Evolutionary conservation across 2,888 invertebrate species (phyloP).

Genomic region (Celastrina argiolus): DNA sequence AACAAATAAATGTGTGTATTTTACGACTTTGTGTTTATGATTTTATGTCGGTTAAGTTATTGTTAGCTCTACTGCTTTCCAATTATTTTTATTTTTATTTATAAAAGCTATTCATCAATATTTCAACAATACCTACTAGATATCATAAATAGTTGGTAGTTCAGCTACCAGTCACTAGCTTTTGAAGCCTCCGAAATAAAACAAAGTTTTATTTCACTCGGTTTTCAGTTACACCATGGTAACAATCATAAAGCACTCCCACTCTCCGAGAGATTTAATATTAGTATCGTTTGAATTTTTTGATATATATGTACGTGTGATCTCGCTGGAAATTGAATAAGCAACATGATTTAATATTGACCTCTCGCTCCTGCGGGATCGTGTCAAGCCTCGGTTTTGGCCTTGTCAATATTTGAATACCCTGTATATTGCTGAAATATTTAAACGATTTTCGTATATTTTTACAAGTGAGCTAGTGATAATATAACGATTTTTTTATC

Average conservation of each 20-base stretch:
- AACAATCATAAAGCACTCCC: neutral
- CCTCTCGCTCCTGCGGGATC: neutral
- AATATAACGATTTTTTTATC: neutral
- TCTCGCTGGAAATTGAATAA: neutral
- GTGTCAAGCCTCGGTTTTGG: slow-evolving; percentile 6
- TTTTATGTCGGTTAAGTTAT: neutral
- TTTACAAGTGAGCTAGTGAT: neutral
- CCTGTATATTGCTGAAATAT: neutral
- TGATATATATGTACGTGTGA: neutral
- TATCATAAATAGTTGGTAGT: no score
- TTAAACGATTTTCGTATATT: neutral
- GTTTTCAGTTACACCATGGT: neutral
- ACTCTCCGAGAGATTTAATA: neutral
- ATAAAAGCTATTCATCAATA: no score
- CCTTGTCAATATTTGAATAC: slow-evolving; percentile 4
- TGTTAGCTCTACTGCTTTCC: neutral
- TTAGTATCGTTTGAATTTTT: neutral
- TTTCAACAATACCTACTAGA: no score
- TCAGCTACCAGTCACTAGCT: no score
- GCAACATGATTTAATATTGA: slow-evolving; percentile 21
- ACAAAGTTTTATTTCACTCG: neutral
- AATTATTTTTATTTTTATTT: neutral
- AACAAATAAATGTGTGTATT: neutral
- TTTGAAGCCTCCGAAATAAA: no score
- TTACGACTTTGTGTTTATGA: slow-evolving; percentile 6